These are phyloP conservation scores for Archips crataeganus DNA, from an alignment of 2,888 invertebrate genomes.

Conservation along the genomic window DNA sequence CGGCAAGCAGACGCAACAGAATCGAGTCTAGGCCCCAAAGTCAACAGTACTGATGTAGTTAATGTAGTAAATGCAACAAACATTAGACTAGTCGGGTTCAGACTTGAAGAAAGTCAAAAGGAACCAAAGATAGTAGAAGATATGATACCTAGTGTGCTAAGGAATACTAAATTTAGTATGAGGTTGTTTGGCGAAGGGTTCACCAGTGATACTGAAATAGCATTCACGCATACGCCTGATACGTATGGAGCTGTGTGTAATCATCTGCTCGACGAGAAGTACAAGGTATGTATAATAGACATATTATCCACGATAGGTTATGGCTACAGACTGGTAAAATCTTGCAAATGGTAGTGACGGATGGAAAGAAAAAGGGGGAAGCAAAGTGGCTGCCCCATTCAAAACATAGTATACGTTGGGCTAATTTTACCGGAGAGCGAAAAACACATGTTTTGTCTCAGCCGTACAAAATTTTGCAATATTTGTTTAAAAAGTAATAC, in stretches of 20 bases:
- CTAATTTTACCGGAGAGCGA: too few species aligned
- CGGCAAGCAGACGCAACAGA: constrained; percentile 16
- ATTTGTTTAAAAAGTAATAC: too few species aligned
- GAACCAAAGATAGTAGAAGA: constrained; percentile 74
- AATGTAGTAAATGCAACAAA: constrained; percentile 10
- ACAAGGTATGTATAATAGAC: constrained; percentile 58
- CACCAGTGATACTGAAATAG: constrained; percentile 62
- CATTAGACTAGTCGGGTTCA: constrained; percentile 64
- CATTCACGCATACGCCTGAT: constrained; percentile 68
- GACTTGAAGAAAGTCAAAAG: constrained; percentile 72
- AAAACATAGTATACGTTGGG: too few species aligned
- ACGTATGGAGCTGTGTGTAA: constrained; percentile 55
- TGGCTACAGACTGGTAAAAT: too few species aligned
- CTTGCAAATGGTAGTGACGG: too few species aligned
- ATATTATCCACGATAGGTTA: too few species aligned
- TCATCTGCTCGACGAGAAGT: constrained; percentile 62
- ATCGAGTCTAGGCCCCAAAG: constrained; percentile 24
- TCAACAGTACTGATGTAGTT: not conserved
- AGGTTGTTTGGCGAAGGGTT: constrained; percentile 74
- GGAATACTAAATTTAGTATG: constrained; percentile 62
- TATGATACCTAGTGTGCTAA: constrained; percentile 72
- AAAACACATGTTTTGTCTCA: too few species aligned
- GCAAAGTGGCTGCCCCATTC: too few species aligned
- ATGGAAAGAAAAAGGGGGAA: too few species aligned
- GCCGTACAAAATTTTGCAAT: too few species aligned